Conservation (phyloP, 1,140 invertebrate species). For the Lysiphlebus fabarum region DNA sequence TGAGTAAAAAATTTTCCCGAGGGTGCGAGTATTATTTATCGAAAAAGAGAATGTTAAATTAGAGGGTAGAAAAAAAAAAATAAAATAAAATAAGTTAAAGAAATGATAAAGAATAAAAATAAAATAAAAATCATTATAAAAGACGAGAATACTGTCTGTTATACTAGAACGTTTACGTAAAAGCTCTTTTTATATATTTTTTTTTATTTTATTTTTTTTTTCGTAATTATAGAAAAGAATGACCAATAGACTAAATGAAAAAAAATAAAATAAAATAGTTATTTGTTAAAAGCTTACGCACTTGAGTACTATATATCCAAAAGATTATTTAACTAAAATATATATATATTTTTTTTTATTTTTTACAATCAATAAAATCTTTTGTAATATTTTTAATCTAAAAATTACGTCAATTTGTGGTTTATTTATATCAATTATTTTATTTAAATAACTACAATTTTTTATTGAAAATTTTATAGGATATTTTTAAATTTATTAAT, state of each 20-base stretch:
- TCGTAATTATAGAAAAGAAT: slow-evolving; percentile 32
- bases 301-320: neutral
- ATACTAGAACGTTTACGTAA: slow-evolving; percentile 4
- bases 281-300: slow-evolving; percentile 4
- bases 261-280: neutral
- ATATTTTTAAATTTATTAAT: too few species aligned
- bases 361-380: neutral
- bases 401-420: neutral
- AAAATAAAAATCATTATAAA: neutral
- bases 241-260: slow-evolving; percentile 21
- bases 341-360: neutral
- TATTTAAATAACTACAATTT: too few species aligned
- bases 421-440: too few species aligned
- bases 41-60: slow-evolving; percentile 10
- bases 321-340: neutral
- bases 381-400: neutral
- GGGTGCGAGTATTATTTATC: slow-evolving; percentile 43
- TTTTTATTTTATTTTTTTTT: neutral
- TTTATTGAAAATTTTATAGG: too few species aligned
- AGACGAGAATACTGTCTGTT: neutral
- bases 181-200: neutral
- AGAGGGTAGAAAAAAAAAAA: neutral
- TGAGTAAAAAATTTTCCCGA: slow-evolving; percentile 33
- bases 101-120: neutral
- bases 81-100: neutral